Conservation (phyloP, 1,140 invertebrate genomes). For the Drosophila orosa region DNA sequence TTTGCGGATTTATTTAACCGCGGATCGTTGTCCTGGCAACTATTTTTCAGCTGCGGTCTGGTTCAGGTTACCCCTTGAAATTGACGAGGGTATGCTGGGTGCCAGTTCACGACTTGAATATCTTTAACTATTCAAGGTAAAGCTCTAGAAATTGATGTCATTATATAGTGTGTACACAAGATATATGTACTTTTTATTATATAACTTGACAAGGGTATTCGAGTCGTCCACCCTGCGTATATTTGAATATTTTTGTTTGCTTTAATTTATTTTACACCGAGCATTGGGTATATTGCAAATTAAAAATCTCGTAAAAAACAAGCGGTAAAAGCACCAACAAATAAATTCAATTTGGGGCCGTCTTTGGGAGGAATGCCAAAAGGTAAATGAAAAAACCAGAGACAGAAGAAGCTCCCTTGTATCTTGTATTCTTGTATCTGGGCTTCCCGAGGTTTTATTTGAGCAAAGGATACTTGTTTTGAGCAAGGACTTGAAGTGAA, state of each 20-base stretch:
- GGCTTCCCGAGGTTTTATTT: conserved; percentile 2
- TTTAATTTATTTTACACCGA: neutral
- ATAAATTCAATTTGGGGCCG: conserved; percentile 23
- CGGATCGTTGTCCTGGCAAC: conserved; percentile 40
- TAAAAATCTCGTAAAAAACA: conserved; percentile 18
- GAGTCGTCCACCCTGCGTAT: neutral
- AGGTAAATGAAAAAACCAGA: neutral
- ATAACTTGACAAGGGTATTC: conserved; percentile 2
- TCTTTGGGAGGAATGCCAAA: neutral
- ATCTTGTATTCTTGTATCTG: neutral
- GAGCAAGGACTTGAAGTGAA: conserved; percentile 7
- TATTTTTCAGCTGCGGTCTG: conserved; percentile 23
- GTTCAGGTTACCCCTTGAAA: neutral
- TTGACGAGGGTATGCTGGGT: neutral
- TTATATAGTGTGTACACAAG: neutral
- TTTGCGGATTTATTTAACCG: conserved; percentile 35
- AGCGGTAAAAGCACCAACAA: conserved; percentile 11
- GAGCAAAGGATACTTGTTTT: conserved; percentile 13
- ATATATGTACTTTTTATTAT: neutral
- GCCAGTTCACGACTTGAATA: neutral
- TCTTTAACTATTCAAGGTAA: neutral
- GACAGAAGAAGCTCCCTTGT: neutral
- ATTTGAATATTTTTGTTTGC: neutral
- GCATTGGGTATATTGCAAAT: conserved; percentile 10
- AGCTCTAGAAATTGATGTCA: no score